These are phyloP conservation scores for Siphlonurus alternatus DNA, from an alignment of 2,888 invertebrate species.

Conservation along the genomic window DNA sequence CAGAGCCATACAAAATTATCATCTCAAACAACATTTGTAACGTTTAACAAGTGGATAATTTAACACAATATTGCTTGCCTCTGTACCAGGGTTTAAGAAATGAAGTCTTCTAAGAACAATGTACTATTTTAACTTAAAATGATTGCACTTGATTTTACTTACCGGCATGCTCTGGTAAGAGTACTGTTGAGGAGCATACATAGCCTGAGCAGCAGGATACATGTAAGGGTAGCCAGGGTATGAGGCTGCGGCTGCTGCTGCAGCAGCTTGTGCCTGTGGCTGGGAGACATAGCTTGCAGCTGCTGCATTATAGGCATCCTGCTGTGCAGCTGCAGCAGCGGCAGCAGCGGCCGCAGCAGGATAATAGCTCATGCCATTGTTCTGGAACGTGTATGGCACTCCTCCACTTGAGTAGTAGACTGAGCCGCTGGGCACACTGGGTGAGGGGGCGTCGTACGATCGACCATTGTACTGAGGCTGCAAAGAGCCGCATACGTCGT, in stretches of 20 bases:
- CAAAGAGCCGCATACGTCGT: neutral
- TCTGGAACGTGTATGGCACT: conserved; percentile 27
- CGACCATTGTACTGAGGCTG: conserved; percentile 17
- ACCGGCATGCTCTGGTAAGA: conserved; percentile 28
- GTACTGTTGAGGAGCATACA: conserved; percentile 28
- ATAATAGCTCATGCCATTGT: conserved; percentile 28
- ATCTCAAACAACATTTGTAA: too few species aligned
- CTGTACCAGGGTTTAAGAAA: too few species aligned
- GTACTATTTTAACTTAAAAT: too few species aligned
- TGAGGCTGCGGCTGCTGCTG: conserved; percentile 3
- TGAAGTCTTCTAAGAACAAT: too few species aligned
- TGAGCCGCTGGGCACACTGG: conserved; percentile 32
- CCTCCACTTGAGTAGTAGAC: conserved; percentile 34
- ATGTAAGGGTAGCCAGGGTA: conserved; percentile 2
- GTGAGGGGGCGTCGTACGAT: conserved; percentile 33
- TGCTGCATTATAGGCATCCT: neutral
- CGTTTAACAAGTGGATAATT: too few species aligned
- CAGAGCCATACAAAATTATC: too few species aligned
- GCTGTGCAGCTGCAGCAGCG: neutral
- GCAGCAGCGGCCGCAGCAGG: neutral
- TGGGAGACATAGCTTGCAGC: conserved; percentile 1
- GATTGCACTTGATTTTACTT: conserved; percentile 14
- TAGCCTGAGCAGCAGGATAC: conserved; percentile 22
- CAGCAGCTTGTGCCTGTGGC: conserved; percentile 4
- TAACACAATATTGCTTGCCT: too few species aligned